These are phyloP conservation scores for Nowickia ferox DNA, from an alignment of 2,888 invertebrate species.

Conservation along the genomic window DNA sequence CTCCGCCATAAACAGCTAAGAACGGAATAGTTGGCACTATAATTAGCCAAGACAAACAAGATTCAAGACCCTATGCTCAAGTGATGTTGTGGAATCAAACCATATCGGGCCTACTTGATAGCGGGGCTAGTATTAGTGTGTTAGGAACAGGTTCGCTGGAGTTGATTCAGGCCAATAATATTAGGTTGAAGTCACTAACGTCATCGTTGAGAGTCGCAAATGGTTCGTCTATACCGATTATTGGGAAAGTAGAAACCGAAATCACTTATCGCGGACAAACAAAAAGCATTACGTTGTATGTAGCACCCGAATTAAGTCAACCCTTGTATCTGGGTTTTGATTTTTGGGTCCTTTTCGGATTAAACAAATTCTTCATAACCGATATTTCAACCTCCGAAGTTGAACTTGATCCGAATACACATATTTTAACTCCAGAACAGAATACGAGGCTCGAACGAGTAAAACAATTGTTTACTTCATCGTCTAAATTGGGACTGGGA, in stretches of 20 bases:
- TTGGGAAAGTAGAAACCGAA: slow-evolving; percentile 1
- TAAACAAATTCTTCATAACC: neutral
- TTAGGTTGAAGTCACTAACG: neutral
- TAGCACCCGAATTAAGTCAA: slow-evolving; percentile 11
- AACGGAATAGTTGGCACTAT: neutral
- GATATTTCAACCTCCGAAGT: neutral
- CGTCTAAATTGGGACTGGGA: neutral
- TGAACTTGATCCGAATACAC: neutral
- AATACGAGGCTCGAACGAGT: neutral
- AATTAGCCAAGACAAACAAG: neutral
- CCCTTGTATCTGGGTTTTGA: slow-evolving; percentile 13
- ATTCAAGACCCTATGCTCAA: slow-evolving; percentile 11
- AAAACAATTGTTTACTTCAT: slow-evolving; percentile 7
- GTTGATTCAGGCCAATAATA: neutral
- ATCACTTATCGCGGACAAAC: too few species aligned
- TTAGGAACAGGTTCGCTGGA: slow-evolving; percentile 7
- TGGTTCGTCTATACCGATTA: neutral
- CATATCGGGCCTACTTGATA: slow-evolving; percentile 5
- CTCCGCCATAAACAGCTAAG: neutral
- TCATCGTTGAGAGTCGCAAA: slow-evolving; percentile 11
- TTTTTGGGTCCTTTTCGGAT: slow-evolving; percentile 21
- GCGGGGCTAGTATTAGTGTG: slow-evolving; percentile 14
- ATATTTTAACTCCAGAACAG: slow-evolving; percentile 4
- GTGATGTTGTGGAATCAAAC: neutral
- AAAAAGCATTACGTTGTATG: neutral